Evolutionary conservation across 37 sponge, comb jelly and placozoan species (phyloP), one percentile per base, ranked within the genome.

Genomic region (Theonella swinhoei): DNA sequence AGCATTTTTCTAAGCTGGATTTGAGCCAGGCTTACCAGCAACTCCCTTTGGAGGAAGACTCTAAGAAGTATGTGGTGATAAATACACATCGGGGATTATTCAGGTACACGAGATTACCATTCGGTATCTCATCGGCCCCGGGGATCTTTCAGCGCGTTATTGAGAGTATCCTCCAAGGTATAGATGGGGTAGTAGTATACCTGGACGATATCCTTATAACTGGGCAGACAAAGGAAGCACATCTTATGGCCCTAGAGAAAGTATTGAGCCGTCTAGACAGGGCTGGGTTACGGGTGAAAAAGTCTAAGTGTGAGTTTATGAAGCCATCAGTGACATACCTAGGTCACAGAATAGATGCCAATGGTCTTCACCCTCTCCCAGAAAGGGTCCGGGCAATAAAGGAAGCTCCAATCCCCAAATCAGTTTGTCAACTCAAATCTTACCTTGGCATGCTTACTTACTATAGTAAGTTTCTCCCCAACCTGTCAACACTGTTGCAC

Each of bases 81-180:
- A 78, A 79, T 76, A 87, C 82, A 28, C 81, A 7, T 37, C 36
- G 24, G 24, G 64, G 62, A 60, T 33, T 62, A 38, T 83, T 74
- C 38, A 65, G 63, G 37, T 62, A 74, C 43, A 39, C 43, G 19
- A 61, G 83, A 35, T 34, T 83, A 1, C 83, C 74, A 29, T 74
- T 83, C 42, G 83, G 83, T 33, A 65, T 83, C 32, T 60, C 83
- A n/a, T 83, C 83, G 30, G 83, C 75, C 32, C 83, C 74, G 34
- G 83, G 65, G 22, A 74, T 83, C 62, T 83, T 83, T 41, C 68
- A 81, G 63, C 22, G 54, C 30, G 72, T 35, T 19, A 81, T 70
- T 61, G 72, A 81, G 42, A 30, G 24, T 22, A 19, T 80, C 22
- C 69, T 68, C 1, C 25, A 37, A 26, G 76, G 64, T 23, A 26